phyloP scores from a whole-genome alignment of 2,888 invertebrate genomes.

The Nymphalis polychloros region DNA sequence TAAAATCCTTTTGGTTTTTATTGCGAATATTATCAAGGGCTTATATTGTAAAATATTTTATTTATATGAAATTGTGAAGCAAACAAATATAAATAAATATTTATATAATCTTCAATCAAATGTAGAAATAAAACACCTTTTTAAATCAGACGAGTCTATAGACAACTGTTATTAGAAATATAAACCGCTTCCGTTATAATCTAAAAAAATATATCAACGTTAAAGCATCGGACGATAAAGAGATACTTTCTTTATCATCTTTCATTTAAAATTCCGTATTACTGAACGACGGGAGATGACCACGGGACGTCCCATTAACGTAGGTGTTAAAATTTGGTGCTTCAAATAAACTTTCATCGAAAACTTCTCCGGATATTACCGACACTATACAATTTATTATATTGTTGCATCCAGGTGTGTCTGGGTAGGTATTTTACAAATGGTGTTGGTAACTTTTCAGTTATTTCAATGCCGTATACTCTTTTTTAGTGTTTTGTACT shows the following conservation, averaged over 20 bases:
- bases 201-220: conserved; percentile 6
- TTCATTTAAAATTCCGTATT: conserved; percentile 25
- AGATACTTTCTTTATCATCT: conserved; percentile 1
- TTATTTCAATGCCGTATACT: too few species aligned
- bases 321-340: conserved; percentile 44
- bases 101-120: background rate
- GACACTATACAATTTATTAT: conserved; percentile 13
- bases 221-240: conserved; percentile 1
- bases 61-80: background rate
- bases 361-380: conserved; percentile 21
- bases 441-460: too few species aligned
- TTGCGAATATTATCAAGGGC: background rate
- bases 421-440: background rate
- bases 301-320: conserved; percentile 53
- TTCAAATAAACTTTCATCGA: conserved; percentile 11
- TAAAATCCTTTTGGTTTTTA: background rate
- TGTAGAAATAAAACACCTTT: background rate
- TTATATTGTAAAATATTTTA: background rate
- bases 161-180: background rate
- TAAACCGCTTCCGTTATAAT: background rate
- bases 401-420: background rate
- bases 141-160: background rate
- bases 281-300: conserved; percentile 52
- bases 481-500: too few species aligned
- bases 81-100: background rate